Conservation (phyloP, 2,888 invertebrate species). For the Xylota segnis region DNA sequence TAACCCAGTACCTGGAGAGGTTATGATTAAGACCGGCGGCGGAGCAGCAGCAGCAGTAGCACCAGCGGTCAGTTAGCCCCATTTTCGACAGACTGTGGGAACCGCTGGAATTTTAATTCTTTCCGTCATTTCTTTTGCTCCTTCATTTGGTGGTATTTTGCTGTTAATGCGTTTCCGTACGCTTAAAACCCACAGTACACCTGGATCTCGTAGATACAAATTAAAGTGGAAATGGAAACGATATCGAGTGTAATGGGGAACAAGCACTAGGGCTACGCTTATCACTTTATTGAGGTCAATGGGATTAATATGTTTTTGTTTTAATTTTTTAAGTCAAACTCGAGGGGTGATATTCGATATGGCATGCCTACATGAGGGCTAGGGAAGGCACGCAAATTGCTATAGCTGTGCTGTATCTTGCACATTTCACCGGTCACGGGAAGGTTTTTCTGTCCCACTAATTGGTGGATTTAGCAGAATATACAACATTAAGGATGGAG, state of each 20-base stretch:
- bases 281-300: conserved; percentile 62
- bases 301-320: conserved; percentile 39
- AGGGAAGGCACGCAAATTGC: neutral
- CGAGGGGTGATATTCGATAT: conserved; percentile 27
- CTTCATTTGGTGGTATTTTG: conserved; percentile 40
- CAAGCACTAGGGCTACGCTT: conserved; percentile 35
- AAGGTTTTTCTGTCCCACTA: too few relatives aligned
- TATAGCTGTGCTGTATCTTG: too few relatives aligned
- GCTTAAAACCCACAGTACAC: conserved; percentile 57
- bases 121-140: conserved; percentile 1
- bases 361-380: neutral
- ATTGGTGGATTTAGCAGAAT: too few relatives aligned
- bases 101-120: conserved; percentile 74
- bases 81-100: conserved; percentile 76
- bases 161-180: conserved; percentile 64
- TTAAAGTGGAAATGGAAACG: conserved; percentile 51
- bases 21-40: conserved; percentile 73
- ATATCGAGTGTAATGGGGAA: conserved; percentile 16
- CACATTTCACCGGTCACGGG: too few relatives aligned
- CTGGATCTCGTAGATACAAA: conserved; percentile 74
- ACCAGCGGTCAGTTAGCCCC: conserved; percentile 73
- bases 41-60: conserved; percentile 31
- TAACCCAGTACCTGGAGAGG: conserved; percentile 81
- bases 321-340: neutral
- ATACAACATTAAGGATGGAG: too few relatives aligned